Conservation (phyloP, 1,140 invertebrate genomes). For the Medauroidea extradentata region DNA sequence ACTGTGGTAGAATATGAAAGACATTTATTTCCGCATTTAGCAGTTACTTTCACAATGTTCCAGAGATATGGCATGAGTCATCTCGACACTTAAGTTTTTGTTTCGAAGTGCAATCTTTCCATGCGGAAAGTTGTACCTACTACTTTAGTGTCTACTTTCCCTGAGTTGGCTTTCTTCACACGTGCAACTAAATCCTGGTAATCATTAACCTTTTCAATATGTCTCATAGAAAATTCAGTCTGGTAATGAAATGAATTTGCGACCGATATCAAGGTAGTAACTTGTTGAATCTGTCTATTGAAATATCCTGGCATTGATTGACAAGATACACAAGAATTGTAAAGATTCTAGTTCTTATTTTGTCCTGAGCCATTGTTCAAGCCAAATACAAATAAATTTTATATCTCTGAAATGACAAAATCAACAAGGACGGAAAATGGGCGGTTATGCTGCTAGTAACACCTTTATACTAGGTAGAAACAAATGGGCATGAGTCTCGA, state of each 20-base stretch:
- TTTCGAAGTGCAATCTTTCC: neutral
- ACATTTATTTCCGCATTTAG: neutral
- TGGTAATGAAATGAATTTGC: constrained; percentile 8
- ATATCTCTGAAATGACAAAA: too few species aligned
- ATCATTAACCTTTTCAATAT: neutral
- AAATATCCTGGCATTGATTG: neutral
- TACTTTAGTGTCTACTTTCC: constrained; percentile 1
- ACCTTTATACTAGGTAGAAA: too few species aligned
- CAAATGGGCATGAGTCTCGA: too few species aligned
- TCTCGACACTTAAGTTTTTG: constrained; percentile 5
- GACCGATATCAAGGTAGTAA: constrained; percentile 4
- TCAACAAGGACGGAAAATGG: too few species aligned
- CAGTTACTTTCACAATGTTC: constrained; percentile 1
- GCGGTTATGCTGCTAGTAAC: too few species aligned
- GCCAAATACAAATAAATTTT: too few species aligned
- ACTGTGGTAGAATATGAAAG: neutral
- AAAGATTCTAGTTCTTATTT: neutral
- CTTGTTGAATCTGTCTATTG: neutral
- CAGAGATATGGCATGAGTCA: neutral
- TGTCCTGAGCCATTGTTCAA: too few species aligned
- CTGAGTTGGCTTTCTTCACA: constrained; percentile 1
- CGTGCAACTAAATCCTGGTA: neutral
- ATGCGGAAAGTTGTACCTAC: neutral
- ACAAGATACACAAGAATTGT: neutral
- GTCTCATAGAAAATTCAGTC: constrained; percentile 5